Conservation (phyloP, 2,888 invertebrate genomes). For the Nesidiocoris tenuis region DNA sequence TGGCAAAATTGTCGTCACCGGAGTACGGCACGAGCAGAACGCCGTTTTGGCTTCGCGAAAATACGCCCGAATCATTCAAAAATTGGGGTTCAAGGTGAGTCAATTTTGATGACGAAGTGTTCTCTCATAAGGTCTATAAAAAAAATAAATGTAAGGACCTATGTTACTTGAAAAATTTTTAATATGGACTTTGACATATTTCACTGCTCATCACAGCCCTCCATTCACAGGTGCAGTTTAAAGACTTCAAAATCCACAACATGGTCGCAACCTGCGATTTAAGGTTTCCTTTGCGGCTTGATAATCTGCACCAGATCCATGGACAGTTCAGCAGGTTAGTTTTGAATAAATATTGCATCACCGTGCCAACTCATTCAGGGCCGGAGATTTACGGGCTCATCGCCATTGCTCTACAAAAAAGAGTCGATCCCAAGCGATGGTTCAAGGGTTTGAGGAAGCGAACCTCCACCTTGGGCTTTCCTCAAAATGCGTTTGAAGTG, state of each 20-base stretch:
- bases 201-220: no score
- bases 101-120: slow-evolving; percentile 7
- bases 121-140: no score
- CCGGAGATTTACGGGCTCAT: no score
- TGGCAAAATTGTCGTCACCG: slow-evolving; percentile 80
- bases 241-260: slow-evolving; percentile 76
- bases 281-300: slow-evolving; percentile 70
- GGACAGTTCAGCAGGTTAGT: slow-evolving; percentile 61
- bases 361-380: no score
- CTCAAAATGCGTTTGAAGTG: no score
- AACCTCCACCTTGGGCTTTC: no score
- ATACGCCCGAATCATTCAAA: slow-evolving; percentile 79
- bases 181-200: no score
- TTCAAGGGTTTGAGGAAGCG: no score
- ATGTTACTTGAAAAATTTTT: no score
- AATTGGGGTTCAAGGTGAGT: slow-evolving; percentile 70
- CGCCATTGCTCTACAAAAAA: no score
- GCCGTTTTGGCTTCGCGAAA: slow-evolving; percentile 75
- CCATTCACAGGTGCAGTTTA: slow-evolving; percentile 70
- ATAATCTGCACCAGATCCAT: slow-evolving; percentile 71
- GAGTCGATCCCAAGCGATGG: no score
- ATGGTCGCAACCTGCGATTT: slow-evolving; percentile 74
- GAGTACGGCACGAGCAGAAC: slow-evolving; percentile 74
- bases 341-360: neutral
- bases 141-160: no score